Evolutionary conservation across 2,797 vertebrate genomes (phyloP).

Genomic region (Macropodus opercularis): DNA sequence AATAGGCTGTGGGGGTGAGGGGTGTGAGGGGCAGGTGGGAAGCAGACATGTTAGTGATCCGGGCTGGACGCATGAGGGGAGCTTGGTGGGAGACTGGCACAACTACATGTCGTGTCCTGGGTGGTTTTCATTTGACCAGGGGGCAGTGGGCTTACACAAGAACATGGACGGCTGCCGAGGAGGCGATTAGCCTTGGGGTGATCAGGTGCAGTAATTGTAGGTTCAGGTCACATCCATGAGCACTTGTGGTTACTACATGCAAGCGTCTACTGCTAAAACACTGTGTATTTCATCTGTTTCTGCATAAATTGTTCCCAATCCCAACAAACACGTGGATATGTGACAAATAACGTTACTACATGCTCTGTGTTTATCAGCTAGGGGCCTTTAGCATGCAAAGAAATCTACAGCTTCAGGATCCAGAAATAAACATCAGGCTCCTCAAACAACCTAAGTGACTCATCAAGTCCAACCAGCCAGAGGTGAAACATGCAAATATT

Average conservation of each 20-base stretch:
- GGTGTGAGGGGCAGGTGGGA: conserved; percentile 24
- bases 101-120: conserved; percentile 39
- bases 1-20: conserved; percentile 18
- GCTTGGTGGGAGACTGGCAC: conserved; percentile 55
- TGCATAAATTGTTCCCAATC: too few relatives aligned
- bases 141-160: conserved; percentile 46
- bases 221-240: not conserved
- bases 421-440: not conserved
- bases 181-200: conserved; percentile 27
- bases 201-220: conserved; percentile 3
- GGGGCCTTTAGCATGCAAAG: not conserved
- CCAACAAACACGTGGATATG: too few relatives aligned
- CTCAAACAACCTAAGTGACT: not conserved
- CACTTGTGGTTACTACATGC: too few relatives aligned
- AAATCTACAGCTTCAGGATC: not conserved
- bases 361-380: too few relatives aligned
- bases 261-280: too few relatives aligned
- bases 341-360: too few relatives aligned
- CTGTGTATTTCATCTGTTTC: too few relatives aligned
- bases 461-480: conserved; percentile 3
- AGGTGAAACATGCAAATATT: not conserved
- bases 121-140: conserved; percentile 39
- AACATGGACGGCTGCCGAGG: conserved; percentile 14
- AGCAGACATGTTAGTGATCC: conserved; percentile 53
- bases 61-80: conserved; percentile 42